Conservation (phyloP, 2,888 invertebrate species). For the Ophion ellenae region DNA sequence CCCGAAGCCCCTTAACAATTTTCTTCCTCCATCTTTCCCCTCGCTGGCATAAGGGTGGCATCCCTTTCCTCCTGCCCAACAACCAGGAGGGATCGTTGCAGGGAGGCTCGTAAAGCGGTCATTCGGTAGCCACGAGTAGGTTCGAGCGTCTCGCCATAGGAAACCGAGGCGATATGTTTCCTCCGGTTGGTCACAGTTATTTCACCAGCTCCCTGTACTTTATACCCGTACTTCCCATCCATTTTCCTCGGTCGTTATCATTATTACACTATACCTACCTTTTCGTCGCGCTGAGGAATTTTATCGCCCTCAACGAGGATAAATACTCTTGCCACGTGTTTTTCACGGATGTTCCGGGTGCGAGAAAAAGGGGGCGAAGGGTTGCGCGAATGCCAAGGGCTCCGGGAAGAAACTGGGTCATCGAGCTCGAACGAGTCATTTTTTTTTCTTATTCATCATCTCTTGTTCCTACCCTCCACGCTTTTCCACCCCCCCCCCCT, state of each 20-base stretch:
- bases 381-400: constrained; percentile 15
- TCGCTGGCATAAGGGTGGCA: too few relatives aligned
- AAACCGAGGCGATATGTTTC: not conserved
- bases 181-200: not conserved
- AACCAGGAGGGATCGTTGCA: too few relatives aligned
- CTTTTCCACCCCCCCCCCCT: constrained; percentile 34
- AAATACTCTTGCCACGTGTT: constrained; percentile 18
- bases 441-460: constrained; percentile 36
- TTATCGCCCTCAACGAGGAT: constrained; percentile 12
- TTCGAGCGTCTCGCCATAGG: too few relatives aligned
- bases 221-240: not conserved
- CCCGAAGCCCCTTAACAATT: too few relatives aligned
- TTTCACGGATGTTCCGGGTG: constrained; percentile 20
- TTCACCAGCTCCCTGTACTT: not conserved
- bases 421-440: constrained; percentile 56
- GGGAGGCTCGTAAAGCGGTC: too few relatives aligned
- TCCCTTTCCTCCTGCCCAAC: too few relatives aligned
- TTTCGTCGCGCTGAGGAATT: not conserved
- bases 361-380: constrained; percentile 4
- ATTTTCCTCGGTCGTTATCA: not conserved
- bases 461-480: constrained; percentile 34
- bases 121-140: too few relatives aligned
- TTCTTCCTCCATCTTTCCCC: too few relatives aligned
- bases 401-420: constrained; percentile 54
- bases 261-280: constrained; percentile 9